These are phyloP conservation scores for Borostomias antarcticus DNA, from an alignment of 2,797 vertebrate species.

Conservation along the genomic window DNA sequence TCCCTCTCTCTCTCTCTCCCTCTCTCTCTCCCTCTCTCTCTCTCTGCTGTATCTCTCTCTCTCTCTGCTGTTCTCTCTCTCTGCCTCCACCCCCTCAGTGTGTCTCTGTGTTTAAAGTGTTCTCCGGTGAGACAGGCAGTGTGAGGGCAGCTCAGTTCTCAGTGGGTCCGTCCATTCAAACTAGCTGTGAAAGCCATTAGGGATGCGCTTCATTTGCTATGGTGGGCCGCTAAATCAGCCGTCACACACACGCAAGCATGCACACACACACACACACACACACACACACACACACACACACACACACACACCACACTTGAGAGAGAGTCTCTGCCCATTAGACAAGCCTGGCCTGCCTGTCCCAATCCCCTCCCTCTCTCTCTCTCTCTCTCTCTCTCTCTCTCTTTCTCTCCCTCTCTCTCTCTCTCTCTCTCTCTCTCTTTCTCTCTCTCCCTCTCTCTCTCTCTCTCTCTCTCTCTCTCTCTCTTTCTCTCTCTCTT, in stretches of 20 bases:
- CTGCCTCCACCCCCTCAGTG: background rate
- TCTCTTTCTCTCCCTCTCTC: background rate
- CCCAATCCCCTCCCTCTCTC: background rate
- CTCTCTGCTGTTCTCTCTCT: background rate
- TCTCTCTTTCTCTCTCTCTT: background rate
- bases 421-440: background rate
- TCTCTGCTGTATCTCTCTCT: background rate
- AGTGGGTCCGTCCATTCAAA: slow-evolving; percentile 68
- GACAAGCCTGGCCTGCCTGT: background rate
- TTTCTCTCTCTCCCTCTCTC: background rate
- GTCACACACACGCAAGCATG: slow-evolving; percentile 31
- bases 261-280: too few species aligned
- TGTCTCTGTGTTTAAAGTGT: background rate
- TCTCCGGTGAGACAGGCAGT: background rate
- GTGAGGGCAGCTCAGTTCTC: slow-evolving; percentile 38
- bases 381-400: background rate
- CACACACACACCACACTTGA: background rate
- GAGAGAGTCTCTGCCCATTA: background rate
- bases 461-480: background rate
- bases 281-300: too few species aligned
- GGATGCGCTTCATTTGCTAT: slow-evolving; percentile 63
- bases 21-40: background rate
- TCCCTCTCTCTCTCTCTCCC: background rate
- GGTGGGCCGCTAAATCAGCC: slow-evolving; percentile 66
- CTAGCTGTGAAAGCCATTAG: slow-evolving; percentile 65